These are phyloP conservation scores for Steinernema carpocapsae DNA, from an alignment of 2,888 invertebrate species.

Conservation along the genomic window DNA sequence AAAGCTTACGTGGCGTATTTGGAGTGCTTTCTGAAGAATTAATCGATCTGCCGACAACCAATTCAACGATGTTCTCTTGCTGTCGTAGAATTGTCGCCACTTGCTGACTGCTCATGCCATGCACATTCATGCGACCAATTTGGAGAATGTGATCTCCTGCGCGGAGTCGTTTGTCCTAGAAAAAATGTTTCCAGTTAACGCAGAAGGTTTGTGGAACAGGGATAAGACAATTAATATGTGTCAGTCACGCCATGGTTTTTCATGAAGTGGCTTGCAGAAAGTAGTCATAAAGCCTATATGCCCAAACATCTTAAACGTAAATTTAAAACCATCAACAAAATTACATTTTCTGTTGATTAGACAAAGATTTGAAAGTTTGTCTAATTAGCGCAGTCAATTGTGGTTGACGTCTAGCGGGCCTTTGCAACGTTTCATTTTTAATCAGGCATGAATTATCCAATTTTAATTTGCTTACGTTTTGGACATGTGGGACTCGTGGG, in stretches of 20 bases:
- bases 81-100: conserved; percentile 56
- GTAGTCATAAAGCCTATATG: too few relatives aligned
- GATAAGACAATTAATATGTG: neutral
- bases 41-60: conserved; percentile 66
- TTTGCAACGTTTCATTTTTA: too few relatives aligned
- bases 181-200: conserved; percentile 1
- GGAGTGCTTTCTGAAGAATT: conserved; percentile 55
- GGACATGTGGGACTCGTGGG: neutral
- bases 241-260: too few relatives aligned
- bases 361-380: too few relatives aligned
- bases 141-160: conserved; percentile 97
- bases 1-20: conserved; percentile 49
- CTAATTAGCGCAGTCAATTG: too few relatives aligned
- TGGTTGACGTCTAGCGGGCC: too few relatives aligned
- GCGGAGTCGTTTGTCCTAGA: conserved; percentile 87
- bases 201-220: neutral
- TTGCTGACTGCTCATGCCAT: conserved; percentile 91
- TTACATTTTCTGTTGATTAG: too few relatives aligned
- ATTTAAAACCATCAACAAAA: neutral
- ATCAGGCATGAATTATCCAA: neutral
- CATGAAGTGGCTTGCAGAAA: too few relatives aligned
- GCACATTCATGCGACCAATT: conserved; percentile 73
- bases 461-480: conserved; percentile 18
- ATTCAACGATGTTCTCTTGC: conserved; percentile 57
- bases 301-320: neutral